Evolutionary conservation across 2,797 vertebrate genomes (phyloP).

Genomic region (Fistularia commersonii): DNA sequence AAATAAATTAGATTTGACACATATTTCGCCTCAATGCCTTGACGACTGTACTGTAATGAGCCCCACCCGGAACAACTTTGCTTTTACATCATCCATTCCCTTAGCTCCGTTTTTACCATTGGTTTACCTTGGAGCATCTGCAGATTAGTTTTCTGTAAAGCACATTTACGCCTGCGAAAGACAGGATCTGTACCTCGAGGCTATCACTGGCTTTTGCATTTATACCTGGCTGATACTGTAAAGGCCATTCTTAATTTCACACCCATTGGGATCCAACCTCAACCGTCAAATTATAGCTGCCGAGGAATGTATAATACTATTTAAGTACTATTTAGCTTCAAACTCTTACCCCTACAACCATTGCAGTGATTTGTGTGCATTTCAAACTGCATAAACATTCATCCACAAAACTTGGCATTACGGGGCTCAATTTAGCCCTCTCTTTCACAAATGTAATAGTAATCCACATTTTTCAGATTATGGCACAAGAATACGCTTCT

Average conservation of each 20-base stretch:
- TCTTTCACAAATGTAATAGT: neutral
- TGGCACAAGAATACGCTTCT: neutral
- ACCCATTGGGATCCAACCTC: too few species aligned
- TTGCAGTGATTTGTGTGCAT: too few species aligned
- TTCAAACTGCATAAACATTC: too few species aligned
- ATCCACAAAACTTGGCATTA: too few species aligned
- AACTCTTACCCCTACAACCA: too few species aligned
- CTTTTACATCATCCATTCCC: neutral
- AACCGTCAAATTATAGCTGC: too few species aligned
- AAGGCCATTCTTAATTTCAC: too few species aligned
- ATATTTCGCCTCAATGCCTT: slow-evolving; percentile 20
- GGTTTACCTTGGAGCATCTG: neutral
- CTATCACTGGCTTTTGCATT: neutral
- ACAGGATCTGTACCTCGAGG: neutral
- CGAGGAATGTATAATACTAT: too few species aligned
- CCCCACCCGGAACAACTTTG: slow-evolving; percentile 11
- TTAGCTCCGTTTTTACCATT: neutral
- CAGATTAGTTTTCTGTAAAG: neutral
- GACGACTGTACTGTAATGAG: slow-evolving; percentile 19
- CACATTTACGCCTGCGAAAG: neutral
- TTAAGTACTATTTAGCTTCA: too few species aligned
- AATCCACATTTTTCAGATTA: neutral
- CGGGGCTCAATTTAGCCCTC: too few species aligned
- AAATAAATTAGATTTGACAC: neutral
- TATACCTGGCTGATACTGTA: too few species aligned